Base-by-base conservation (phyloP, 1,140 invertebrate genomes). In the Trichonephila clavata region DNA sequence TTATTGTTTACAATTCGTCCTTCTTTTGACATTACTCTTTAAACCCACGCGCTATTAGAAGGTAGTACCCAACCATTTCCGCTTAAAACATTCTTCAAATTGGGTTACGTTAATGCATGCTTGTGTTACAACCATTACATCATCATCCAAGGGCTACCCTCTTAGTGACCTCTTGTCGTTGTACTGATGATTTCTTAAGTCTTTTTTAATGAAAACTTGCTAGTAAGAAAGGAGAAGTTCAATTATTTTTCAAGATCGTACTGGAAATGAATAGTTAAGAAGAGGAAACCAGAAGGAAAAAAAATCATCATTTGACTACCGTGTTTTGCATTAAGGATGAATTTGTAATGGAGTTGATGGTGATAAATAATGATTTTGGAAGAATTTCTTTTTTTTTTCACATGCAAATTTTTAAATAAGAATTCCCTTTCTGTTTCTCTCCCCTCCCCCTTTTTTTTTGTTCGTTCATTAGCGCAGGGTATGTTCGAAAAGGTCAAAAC, bases 11-110 rank as follows among this genome's bases (percentile, higher is more conserved):
- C 27, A 39, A 77, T 27, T 32, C 5, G 16, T 59, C 24, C 80
- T 50, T 83, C 81, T 83, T 83, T 59, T 43, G 50, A 3, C 81
- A 83, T 83, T 24, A 83, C 20, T 43, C 81, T 83, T 83, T 13
- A 39, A 50, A 59, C 81, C 81, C 81, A 83, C 81, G 81, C 81
- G 43, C 16, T 16, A 20, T 57, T 59, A 24, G 20, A 83, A 83
- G 81, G 81, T 83, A 83, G 18, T 50, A 77, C 27, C 13, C 16
- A 59, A 59, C 43, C 43, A 83, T 24, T 57, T 83, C 81, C 81
- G 50, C 43, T 83, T 50, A n/a, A 83, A 59, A 59, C 20, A 57
- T 83, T 83, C 43, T 43, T 57, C 13, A n/a, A 83, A 83, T 83
- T 83, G 50, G 81, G 81, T 83, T 83, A 83, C 43, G n/a, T 50